Base-by-base conservation (phyloP, 2,888 invertebrate species). In the Lasioglossum malachurum region DNA sequence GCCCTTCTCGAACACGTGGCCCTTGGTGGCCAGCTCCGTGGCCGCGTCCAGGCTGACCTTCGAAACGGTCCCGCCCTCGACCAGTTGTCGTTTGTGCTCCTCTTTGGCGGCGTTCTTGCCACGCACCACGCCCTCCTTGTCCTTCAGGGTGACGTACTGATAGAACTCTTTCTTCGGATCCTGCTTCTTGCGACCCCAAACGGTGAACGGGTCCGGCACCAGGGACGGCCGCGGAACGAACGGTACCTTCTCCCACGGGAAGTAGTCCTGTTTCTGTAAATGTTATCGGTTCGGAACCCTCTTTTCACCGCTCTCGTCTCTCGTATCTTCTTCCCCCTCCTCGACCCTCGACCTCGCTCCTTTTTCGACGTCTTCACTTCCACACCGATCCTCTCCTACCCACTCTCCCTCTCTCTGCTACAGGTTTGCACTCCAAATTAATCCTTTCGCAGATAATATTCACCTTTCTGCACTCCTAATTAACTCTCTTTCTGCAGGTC, bases 221-320 rank as follows among this genome's bases (percentile, higher is more conserved):
- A 98, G 96, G 94, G 98, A 98, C 93, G 98, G 98, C 92, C 98
- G 97, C 92, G 98, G 98, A 94, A 98, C 98, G 96, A 96, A 97
- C 94, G 98, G 98, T 96, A 98, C 97, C 96, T 98, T 98, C 96
- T 98, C 98, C 98, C 98, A 98, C 94, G 98, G 98, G 94, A 98
- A 97, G 75, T 96, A 96, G 93, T 96, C 96, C 95, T 96, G 97
- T 96, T 97, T 97, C 97, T 97, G 97, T 96, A 97, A 97, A 82
- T 88, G 57, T 89, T 78, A 86, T 76, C 82, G 73, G 81, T 79
- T 80, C 81, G 78, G 35, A 75, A 75, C 49, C 83, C 87, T 78
- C 67, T 35, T 31, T 31, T 31, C 67, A 8, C 35, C 27, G n/a
- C 27, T 14, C 44, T 64, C 72, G 31, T 19, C 41, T 23, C 35